Base-by-base conservation (phyloP, 2,888 invertebrate species). In the Phania funesta region DNA sequence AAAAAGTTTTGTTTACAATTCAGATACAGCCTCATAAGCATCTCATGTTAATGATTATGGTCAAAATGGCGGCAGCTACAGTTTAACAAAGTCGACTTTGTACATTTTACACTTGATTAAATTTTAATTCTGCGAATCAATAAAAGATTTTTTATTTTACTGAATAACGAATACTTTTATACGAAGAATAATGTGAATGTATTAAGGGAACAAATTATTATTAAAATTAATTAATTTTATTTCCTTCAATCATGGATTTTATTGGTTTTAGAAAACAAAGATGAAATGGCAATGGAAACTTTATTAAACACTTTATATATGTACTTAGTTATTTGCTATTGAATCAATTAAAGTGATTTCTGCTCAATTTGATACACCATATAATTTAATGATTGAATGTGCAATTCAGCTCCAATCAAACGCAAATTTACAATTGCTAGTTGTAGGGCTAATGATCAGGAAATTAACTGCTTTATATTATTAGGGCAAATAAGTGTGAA, bases 91-190 rank as follows among this genome's bases (percentile, higher is more conserved):
- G n/a, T 38, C 29, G 9, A 48, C 64, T 58, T 41, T 58, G 16
- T 71, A 44, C 32, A 71, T 65, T 71, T 65, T 50, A 50, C 78
- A 71, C 50, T 58, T 65, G 58, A 78, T 50, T 78, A 24, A 41
- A 65, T 71, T 58, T 56, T 22, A 54, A 50, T 50, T 50, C 13
- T 60, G 16, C 16, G 24, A 48, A 56, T 71, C 48, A 70, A 48
- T 35, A 54, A 24, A 29, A 11, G 48, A 32, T 58, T 41, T 9
- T 18, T 11, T 32, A 13, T 38, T 58, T 24, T 8, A n/a, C n/a
- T n/a, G n/a, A n/a, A n/a, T n/a, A n/a, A n/a, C n/a, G n/a, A n/a
- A n/a, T n/a, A 18, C 6, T 46, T 50, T 13, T 13, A 64, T 52
- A n/a, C 5, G 13, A 29, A 29, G 50, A 60, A 48, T 41, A 35